These are phyloP conservation scores for Brachypteracias leptosomus DNA, from an alignment of 2,113 vertebrate genomes.

Conservation along the genomic window DNA sequence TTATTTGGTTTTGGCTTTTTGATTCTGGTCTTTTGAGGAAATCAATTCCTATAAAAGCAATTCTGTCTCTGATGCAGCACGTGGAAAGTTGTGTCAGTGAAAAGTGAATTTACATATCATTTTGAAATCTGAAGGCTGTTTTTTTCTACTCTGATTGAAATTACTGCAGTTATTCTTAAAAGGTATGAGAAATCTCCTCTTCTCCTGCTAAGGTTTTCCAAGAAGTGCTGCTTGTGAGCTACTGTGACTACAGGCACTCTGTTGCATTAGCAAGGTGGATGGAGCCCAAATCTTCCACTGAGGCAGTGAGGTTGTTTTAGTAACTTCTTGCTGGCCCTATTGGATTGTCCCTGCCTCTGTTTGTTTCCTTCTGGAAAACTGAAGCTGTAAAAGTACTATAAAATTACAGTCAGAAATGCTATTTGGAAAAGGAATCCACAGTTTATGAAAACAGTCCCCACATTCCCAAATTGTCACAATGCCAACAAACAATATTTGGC, in stretches of 20 bases:
- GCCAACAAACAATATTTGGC: background rate
- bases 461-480: background rate
- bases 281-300: background rate
- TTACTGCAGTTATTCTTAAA: background rate
- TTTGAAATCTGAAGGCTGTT: background rate
- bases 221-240: background rate
- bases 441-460: background rate
- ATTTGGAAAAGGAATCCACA: background rate
- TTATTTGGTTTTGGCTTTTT: constrained; percentile 10
- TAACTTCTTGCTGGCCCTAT: background rate
- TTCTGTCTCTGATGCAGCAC: background rate
- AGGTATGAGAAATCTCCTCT: background rate
- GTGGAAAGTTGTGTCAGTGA: background rate
- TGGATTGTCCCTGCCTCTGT: background rate
- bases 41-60: constrained; percentile 13
- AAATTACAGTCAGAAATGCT: background rate
- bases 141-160: background rate
- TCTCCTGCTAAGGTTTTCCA: background rate
- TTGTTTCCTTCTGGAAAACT: background rate
- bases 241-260: background rate
- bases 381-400: background rate
- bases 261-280: background rate
- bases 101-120: background rate
- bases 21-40: background rate
- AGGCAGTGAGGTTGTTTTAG: background rate